Percentiles rank a stretch among this genome's conserved stretches.
Conservation (phyloP, 1,140 invertebrate genomes). For the Trichogramma pretiosum region DNA sequence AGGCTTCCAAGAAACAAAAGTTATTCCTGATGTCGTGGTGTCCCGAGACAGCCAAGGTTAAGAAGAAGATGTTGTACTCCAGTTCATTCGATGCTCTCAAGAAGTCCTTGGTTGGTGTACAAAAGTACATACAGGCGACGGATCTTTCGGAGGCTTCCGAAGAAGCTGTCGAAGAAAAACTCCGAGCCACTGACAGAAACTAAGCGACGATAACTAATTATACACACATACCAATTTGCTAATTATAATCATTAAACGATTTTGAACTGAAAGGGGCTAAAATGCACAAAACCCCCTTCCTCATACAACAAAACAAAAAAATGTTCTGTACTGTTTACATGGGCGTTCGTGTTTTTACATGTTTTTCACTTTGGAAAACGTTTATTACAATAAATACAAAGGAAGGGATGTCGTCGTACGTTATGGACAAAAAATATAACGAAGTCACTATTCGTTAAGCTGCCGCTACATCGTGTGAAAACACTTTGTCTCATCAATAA, state of each 20-base stretch:
- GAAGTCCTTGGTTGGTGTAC: constrained; percentile 89
- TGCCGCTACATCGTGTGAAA: constrained; percentile 38
- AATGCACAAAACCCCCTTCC: constrained; percentile 38
- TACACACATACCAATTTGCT: constrained; percentile 30
- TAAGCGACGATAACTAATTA: constrained; percentile 44
- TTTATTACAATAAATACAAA: constrained; percentile 29
- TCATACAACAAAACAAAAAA: constrained; percentile 26
- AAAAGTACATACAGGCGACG: constrained; percentile 94
- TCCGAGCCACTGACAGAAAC: constrained; percentile 85
- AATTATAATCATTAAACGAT: constrained; percentile 28
- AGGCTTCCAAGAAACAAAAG: constrained; percentile 89
- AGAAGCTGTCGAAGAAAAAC: constrained; percentile 84
- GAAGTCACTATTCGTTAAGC: constrained; percentile 34
- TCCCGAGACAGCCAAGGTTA: constrained; percentile 92
- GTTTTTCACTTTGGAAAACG: constrained; percentile 42
- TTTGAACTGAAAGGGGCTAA: constrained; percentile 34
- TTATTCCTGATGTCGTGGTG: constrained; percentile 95
- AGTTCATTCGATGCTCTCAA: constrained; percentile 93
- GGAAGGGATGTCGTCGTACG: constrained; percentile 13
- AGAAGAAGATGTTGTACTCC: constrained; percentile 99
- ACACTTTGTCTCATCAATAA: constrained; percentile 20
- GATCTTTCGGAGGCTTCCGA: constrained; percentile 84
- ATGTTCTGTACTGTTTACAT: constrained; percentile 38
- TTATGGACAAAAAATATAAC: constrained; percentile 15
- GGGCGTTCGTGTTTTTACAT: constrained; percentile 42